Conservation (phyloP, 2,888 invertebrate species). For the Osmoderma eremita region DNA sequence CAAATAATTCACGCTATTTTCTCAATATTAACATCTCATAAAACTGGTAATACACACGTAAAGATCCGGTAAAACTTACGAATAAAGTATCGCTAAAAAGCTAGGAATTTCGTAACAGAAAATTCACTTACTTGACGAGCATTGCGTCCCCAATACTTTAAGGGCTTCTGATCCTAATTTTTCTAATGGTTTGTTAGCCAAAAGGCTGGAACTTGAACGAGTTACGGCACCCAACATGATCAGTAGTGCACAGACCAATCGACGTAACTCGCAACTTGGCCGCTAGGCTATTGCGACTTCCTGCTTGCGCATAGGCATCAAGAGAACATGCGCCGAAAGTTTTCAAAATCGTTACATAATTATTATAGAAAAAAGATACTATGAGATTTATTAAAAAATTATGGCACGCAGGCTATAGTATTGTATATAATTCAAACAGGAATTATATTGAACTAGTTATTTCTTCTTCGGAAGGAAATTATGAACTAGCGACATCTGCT, state of each 20-base stretch:
- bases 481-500: too few species aligned
- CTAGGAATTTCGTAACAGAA: not conserved
- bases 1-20: not conserved
- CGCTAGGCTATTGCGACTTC: constrained; percentile 44
- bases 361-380: too few species aligned
- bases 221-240: constrained; percentile 73
- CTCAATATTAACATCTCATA: not conserved
- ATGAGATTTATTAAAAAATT: too few species aligned
- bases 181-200: constrained; percentile 70
- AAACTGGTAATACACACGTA: not conserved
- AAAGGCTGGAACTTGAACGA: constrained; percentile 70
- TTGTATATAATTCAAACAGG: too few species aligned
- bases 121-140: constrained; percentile 57
- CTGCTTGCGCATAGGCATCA: constrained; percentile 32
- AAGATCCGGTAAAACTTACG: constrained; percentile 9
- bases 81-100: not conserved
- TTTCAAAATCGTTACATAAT: constrained; percentile 28
- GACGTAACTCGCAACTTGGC: constrained; percentile 42
- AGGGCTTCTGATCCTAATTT: constrained; percentile 70
- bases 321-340: constrained; percentile 22
- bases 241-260: constrained; percentile 45
- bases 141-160: constrained; percentile 66
- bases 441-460: too few species aligned
- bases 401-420: too few species aligned
- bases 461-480: too few species aligned